Evolutionary conservation across 2,888 invertebrate genomes (phyloP).

Genomic region (Corbicula japonica): DNA sequence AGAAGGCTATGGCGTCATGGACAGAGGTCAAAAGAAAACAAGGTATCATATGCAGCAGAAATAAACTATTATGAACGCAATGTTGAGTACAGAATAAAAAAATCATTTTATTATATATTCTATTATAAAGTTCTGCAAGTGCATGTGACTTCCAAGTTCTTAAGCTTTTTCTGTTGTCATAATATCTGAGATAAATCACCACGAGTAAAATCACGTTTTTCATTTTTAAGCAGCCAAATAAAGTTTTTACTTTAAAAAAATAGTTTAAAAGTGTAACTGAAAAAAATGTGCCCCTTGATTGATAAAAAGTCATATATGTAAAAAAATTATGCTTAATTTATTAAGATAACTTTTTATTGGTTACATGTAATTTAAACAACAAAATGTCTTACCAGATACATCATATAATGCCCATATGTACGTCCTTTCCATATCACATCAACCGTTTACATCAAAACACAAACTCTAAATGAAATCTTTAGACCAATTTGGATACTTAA

Average conservation of each 20-base stretch:
- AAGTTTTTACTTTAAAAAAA: background rate
- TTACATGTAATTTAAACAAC: background rate
- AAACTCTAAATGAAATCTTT: too few relatives aligned
- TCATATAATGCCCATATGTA: background rate
- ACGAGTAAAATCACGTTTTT: background rate
- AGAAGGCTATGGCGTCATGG: too few relatives aligned
- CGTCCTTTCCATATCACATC: slow-evolving; percentile 13
- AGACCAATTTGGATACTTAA: too few relatives aligned
- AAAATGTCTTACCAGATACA: background rate
- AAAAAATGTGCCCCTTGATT: background rate
- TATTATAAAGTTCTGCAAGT: background rate
- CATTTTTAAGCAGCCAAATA: background rate
- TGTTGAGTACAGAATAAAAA: background rate
- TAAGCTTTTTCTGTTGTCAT: slow-evolving; percentile 6
- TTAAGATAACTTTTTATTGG: background rate
- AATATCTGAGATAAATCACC: background rate
- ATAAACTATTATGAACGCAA: background rate
- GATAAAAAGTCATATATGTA: background rate
- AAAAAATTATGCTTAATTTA: background rate
- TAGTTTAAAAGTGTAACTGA: slow-evolving; percentile 9
- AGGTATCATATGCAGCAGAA: background rate
- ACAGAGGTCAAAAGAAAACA: slow-evolving; percentile 6
- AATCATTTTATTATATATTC: background rate
- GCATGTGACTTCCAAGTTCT: slow-evolving; percentile 4
- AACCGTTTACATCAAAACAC: too few relatives aligned